Evolutionary conservation across 2,113 vertebrate genomes (phyloP), one percentile per base, ranked within the genome.

Genomic region (Chaetorhynchus papuensis): DNA sequence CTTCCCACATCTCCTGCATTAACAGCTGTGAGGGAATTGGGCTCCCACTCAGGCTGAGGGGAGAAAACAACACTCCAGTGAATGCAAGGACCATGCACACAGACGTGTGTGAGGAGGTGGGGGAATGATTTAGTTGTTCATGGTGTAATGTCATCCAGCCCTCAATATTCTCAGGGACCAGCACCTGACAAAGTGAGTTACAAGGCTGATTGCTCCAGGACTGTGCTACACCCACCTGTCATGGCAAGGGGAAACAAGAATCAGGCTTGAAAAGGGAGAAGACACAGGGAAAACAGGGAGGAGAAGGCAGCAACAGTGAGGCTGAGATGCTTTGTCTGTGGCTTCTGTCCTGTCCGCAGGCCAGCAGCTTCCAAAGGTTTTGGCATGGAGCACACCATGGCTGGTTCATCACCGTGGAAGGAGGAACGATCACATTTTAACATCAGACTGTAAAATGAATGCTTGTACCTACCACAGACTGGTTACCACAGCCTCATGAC

Each of bases 1-100:
- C 91, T 91, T 94, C 93, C 93, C 63, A 94, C 78, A 19, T 89
- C 83, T 86, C 79, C 91, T 79, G 59, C 57, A 5, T 30, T 41
- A 87, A 89, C 77, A 95, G 83, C 69, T 94, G 72, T 52, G 59
- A 61, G 65, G 52, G 72, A 94, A 61, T 5, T 21, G 68, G 69
- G 74, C 89, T 93, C 91, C 81, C 66, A 69, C 84, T 89, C 53
- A 64, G 28, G 45, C 61, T 69, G 65, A 42, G 3, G 7, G 60
- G 49, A 75, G 89, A 56, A 84, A 89, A 69, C 70, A 86, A 31
- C 72, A 24, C 41, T 15, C 3, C 47, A n/a, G 41, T 33, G 42
- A 57, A 9, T 1, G 28, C 64, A 81, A 54, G 63, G 68, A 50
- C 42, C 7, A 1, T 4, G 45, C 50, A 8, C 27, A 39, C 18